Conservation (phyloP, 2,797 vertebrate genomes). For the Jordanella pulchra region DNA sequence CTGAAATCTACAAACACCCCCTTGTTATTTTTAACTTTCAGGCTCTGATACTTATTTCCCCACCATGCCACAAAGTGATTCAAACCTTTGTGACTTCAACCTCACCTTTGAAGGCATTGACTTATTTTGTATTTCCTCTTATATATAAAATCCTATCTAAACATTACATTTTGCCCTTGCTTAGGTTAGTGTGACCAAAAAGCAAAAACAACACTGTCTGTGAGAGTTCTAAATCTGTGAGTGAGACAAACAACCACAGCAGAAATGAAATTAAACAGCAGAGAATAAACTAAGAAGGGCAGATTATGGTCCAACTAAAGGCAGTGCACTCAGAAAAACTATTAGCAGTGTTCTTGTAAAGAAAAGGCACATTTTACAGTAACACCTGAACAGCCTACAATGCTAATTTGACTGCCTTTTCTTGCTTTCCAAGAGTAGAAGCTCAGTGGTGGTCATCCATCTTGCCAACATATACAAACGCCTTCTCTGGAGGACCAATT, state of each 20-base stretch:
- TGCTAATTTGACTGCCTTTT: conserved; percentile 42
- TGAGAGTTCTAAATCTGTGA: conserved; percentile 76
- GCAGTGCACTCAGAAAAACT: not conserved
- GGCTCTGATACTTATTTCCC: too few relatives aligned
- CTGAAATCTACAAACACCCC: too few relatives aligned
- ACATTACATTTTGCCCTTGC: not conserved
- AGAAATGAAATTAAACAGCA: conserved; percentile 50
- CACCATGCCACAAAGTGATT: too few relatives aligned
- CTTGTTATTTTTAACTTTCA: too few relatives aligned
- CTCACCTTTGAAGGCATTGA: not conserved
- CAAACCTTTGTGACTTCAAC: too few relatives aligned
- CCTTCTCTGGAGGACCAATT: conserved; percentile 72
- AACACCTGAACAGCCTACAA: conserved; percentile 17
- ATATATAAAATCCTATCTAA: not conserved
- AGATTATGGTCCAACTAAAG: conserved; percentile 8
- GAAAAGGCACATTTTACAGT: conserved; percentile 7
- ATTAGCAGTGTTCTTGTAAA: conserved; percentile 15
- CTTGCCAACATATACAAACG: conserved; percentile 58
- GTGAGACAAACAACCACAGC: conserved; percentile 57
- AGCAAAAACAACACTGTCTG: not conserved
- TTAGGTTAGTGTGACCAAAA: not conserved
- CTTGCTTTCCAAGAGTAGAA: conserved; percentile 44
- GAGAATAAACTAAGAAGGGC: conserved; percentile 1
- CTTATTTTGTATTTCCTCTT: not conserved
- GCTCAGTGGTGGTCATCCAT: conserved; percentile 63